phyloP scores from a whole-genome alignment of 2,797 vertebrate genomes.

The Threskiornis aethiopicus region DNA sequence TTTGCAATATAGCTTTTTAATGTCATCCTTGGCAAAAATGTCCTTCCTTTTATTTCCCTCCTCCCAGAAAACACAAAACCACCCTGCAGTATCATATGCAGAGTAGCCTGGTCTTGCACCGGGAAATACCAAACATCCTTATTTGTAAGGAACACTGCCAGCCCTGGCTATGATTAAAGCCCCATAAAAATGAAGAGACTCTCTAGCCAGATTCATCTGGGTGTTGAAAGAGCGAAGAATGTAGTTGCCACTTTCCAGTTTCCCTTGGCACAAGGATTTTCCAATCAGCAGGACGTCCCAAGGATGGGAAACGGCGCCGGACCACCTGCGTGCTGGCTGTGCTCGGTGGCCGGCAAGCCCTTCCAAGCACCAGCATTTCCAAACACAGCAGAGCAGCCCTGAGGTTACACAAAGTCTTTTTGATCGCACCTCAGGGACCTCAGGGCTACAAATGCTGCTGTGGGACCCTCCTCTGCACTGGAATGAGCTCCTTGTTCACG shows the following conservation, averaged over 20 bases:
- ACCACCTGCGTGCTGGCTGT: background rate
- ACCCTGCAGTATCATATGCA: accelerated
- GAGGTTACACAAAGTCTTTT: background rate
- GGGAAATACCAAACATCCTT: background rate
- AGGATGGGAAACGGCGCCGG: background rate
- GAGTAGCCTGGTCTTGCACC: background rate
- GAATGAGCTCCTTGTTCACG: background rate
- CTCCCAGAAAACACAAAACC: background rate
- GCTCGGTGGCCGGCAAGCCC: accelerated
- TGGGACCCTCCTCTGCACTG: background rate
- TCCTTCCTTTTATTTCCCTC: background rate
- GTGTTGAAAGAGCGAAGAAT: background rate
- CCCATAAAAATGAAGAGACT: background rate
- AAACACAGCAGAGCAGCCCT: background rate
- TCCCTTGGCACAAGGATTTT: conserved; percentile 19
- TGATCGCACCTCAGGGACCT: background rate
- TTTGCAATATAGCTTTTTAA: background rate
- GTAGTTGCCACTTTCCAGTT: background rate
- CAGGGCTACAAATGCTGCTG: background rate
- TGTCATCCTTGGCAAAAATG: background rate
- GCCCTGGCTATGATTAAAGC: background rate
- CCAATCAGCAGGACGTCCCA: background rate
- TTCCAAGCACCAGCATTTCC: background rate
- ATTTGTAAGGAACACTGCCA: background rate
- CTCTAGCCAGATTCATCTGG: background rate